phyloP scores from a whole-genome alignment of 2,888 invertebrate species.

The Mesorhabditis belari region DNA sequence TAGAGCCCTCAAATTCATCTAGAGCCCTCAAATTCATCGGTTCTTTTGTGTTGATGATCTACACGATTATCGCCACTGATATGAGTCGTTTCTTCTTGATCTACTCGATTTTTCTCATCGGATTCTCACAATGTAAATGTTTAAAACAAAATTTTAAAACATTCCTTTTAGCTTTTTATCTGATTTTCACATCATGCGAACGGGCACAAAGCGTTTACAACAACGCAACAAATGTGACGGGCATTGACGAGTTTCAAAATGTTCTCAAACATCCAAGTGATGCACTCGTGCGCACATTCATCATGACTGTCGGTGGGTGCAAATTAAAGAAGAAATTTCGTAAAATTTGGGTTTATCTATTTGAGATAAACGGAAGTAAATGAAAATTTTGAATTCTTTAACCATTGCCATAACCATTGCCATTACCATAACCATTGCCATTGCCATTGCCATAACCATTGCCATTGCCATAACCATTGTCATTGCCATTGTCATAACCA shows the following conservation, averaged over 20 bases:
- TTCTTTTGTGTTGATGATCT: conserved; percentile 98
- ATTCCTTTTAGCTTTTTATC: conserved; percentile 63
- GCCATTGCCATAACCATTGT: too few species aligned
- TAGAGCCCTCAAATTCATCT: conserved; percentile 13
- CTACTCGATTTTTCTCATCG: conserved; percentile 91
- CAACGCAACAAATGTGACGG: conserved; percentile 8
- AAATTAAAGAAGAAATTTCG: too few species aligned
- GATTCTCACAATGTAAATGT: conserved; percentile 74
- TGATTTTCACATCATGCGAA: conserved; percentile 72
- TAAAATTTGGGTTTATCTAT: too few species aligned
- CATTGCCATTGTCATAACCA: too few species aligned
- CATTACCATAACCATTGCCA: too few species aligned
- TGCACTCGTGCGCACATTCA: conserved; percentile 76
- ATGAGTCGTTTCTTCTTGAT: conserved; percentile 88
- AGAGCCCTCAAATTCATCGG: conserved; percentile 66
- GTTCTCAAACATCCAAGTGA: conserved; percentile 20
- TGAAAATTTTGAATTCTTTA: too few species aligned
- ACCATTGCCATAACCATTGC: too few species aligned
- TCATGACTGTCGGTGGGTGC: conserved; percentile 93
- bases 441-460: too few species aligned
- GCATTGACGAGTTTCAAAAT: conserved; percentile 19
- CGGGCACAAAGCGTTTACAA: conserved; percentile 1
- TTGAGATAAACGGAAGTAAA: too few species aligned
- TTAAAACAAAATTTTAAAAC: background rate
- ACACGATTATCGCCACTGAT: conserved; percentile 94